Conservation (phyloP, 2,797 vertebrate genomes). For the Spinus olivaceus region DNA sequence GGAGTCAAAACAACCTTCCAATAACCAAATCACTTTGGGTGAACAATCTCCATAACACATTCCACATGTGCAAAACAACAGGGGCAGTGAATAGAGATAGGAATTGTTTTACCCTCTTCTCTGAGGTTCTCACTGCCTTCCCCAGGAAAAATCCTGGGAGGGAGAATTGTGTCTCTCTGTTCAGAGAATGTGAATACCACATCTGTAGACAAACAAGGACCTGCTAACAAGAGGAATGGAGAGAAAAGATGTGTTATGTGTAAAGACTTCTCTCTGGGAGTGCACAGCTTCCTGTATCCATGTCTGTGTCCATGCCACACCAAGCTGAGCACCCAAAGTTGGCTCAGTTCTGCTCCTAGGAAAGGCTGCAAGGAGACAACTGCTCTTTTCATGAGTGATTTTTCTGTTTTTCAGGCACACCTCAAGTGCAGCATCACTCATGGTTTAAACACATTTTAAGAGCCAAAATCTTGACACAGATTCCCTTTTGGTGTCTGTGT, state of each 20-base stretch:
- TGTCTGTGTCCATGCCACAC: neutral
- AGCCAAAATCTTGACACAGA: neutral
- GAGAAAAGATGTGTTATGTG: neutral
- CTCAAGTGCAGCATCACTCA: neutral
- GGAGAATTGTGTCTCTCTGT: neutral
- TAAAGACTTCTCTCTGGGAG: neutral
- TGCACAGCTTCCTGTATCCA: neutral
- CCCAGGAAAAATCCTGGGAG: neutral
- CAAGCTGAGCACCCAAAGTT: neutral
- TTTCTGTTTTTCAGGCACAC: neutral
- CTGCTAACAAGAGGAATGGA: neutral
- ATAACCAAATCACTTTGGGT: neutral
- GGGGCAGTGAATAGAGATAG: neutral
- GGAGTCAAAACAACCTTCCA: neutral
- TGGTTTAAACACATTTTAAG: neutral
- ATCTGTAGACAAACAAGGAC: neutral
- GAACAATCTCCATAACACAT: neutral
- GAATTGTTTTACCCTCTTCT: neutral
- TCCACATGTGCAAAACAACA: neutral
- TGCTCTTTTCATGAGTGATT: rapidly evolving
- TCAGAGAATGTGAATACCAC: neutral
- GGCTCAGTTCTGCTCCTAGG: neutral
- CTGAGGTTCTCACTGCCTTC: neutral
- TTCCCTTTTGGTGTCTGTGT: neutral
- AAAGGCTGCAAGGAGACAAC: neutral